Percentiles rank a stretch among this genome's conserved stretches.
phyloP scores from a whole-genome alignment of 2,113 vertebrate genomes.

The Peromyscus polionotus region DNA sequence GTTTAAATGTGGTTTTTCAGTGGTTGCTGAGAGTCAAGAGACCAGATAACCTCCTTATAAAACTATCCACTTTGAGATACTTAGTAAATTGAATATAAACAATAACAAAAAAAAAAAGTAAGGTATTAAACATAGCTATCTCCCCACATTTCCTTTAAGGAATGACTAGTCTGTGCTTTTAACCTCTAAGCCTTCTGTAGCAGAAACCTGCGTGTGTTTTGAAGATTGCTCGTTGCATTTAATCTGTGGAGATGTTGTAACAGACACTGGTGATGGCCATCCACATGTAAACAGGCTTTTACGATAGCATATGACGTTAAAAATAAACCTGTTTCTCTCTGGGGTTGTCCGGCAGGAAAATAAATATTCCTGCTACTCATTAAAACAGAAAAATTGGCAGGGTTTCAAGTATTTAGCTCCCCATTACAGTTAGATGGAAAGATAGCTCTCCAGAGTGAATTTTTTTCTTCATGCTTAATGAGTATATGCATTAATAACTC shows the following conservation, averaged over 20 bases:
- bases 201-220: conserved; percentile 48
- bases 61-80: conserved; percentile 21
- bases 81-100: conserved; percentile 61
- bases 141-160: conserved; percentile 52
- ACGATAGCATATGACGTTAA: neutral
- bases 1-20: conserved; percentile 9
- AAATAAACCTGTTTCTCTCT: conserved; percentile 37
- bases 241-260: conserved; percentile 45
- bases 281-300: conserved; percentile 52
- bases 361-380: conserved; percentile 67
- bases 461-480: conserved; percentile 51
- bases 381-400: conserved; percentile 65
- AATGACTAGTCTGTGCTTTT: conserved; percentile 8
- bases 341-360: conserved; percentile 50
- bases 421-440: conserved; percentile 62
- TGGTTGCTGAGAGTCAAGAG: neutral
- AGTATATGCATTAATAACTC: conserved; percentile 45
- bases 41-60: conserved; percentile 19
- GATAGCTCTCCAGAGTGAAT: conserved; percentile 62
- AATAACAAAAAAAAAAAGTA: neutral
- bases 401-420: conserved; percentile 76
- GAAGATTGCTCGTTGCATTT: conserved; percentile 33
- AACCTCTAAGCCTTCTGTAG: neutral
- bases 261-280: neutral
- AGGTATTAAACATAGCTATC: neutral